Evolutionary conservation across 2,113 vertebrate species (phyloP).

Genomic region (Paradisaea rubra): DNA sequence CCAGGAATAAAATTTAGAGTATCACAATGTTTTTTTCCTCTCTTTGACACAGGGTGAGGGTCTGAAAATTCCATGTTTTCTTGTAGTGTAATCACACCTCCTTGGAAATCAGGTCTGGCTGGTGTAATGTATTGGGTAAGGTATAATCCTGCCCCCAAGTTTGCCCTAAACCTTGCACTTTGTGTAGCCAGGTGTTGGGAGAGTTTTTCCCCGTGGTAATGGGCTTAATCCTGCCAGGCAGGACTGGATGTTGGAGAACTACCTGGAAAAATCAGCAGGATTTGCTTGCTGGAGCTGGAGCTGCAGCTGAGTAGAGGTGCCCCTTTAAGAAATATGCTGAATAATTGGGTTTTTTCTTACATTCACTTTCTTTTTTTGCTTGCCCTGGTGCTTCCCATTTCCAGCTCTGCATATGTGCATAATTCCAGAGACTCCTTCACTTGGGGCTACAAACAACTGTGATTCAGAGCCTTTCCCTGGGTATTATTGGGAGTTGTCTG

Average conservation of each 20-base stretch:
- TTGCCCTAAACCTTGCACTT: not conserved
- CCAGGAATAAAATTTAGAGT: not conserved
- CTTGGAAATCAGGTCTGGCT: not conserved
- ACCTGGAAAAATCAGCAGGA: not conserved
- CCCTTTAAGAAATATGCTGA: not conserved
- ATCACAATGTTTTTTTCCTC: not conserved
- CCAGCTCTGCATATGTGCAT: not conserved
- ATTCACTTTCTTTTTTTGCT: not conserved
- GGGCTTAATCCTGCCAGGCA: not conserved
- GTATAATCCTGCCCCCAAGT: not conserved
- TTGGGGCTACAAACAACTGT: not conserved
- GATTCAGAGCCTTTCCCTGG: not conserved
- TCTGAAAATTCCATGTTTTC: rapidly evolving
- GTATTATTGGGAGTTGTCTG: not conserved
- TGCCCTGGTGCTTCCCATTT: not conserved
- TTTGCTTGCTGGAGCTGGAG: not conserved
- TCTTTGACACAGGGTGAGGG: rapidly evolving
- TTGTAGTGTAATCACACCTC: not conserved
- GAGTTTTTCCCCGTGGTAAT: not conserved
- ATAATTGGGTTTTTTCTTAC: not conserved
- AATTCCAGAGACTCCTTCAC: not conserved
- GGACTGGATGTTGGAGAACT: not conserved
- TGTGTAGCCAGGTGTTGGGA: not conserved
- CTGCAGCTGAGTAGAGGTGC: not conserved
- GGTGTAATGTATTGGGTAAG: not conserved